Base-by-base conservation (phyloP, 2,888 invertebrate genomes). In the Lasius fuliginosus region DNA sequence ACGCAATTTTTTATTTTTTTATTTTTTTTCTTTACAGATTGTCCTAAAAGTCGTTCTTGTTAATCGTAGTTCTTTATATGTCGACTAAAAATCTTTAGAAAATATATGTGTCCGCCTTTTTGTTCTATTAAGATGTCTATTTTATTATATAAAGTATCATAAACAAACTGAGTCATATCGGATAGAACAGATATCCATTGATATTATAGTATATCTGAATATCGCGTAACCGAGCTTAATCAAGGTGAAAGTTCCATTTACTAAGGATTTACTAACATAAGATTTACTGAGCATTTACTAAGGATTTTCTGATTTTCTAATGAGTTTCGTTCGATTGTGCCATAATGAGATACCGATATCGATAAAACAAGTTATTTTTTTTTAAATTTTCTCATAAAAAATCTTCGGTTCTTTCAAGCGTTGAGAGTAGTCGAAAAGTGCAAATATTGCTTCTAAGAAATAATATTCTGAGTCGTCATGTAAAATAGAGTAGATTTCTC, bases 401-500 rank as follows among this genome's bases (percentile, higher is more conserved):
- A 9, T 65, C 40, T 65, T 75, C 30, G n/a, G 6, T 42, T 9
- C n/a, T 30, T 77, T 5, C 0, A 8, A 36, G 46, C 30, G 23
- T 27, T 18, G 8, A 62, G 12, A 74, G n/a, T 27, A 42, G 12
- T n/a, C 33, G 42, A 42, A 56, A 46, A 60, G 12, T 30, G 18
- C 15, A 33, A 79, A 12, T 46, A 46, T 71, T 18, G 12, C 12
- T 56, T 75, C 5, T 53, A 46, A 33, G 5, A 27, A 62, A 53
- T n/a, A 53, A 53, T 53, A 40, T 56, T 56, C 68, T 58, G 40
- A 12, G 8, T 46, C 42, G 1, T 27, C 33, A 42, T n/a, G 40
- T 77, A 30, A 83, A 15, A 49, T 9, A 23, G 58, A 58, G 23
- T 27, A 27, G 36, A 58, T 23, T 18, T 30, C 3, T 79, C 46